Percentiles rank a stretch among this genome's conserved stretches.
phyloP scores from a whole-genome alignment of 2,888 invertebrate species.

The Ectobius pallidus region DNA sequence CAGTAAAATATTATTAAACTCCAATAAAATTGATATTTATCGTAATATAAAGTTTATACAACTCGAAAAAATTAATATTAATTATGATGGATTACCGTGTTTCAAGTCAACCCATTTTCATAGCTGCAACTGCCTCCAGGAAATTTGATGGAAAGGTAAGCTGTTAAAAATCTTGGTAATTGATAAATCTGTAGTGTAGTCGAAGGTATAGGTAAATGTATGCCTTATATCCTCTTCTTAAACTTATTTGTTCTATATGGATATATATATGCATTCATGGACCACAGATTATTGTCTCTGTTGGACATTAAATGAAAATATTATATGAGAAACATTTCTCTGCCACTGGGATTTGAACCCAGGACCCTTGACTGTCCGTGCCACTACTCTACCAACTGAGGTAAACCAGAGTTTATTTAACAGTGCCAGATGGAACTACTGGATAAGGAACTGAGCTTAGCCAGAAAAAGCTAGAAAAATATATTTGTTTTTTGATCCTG shows the following conservation, averaged over 20 bases:
- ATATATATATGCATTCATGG: neutral
- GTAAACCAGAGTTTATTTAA: too few relatives aligned
- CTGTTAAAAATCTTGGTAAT: neutral
- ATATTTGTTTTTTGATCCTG: too few relatives aligned
- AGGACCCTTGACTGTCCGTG: too few relatives aligned
- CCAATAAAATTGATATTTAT: neutral
- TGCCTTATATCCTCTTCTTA: neutral
- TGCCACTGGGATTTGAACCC: too few relatives aligned
- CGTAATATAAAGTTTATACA: neutral
- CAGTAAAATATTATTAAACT: too few relatives aligned
- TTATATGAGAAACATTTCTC: too few relatives aligned
- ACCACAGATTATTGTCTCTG: too few relatives aligned
- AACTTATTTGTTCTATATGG: neutral
- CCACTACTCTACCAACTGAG: too few relatives aligned
- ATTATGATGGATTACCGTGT: neutral
- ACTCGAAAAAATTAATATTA: too few relatives aligned
- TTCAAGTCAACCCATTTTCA: neutral
- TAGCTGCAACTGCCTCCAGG: conserved; percentile 2
- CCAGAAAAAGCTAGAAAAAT: too few relatives aligned
- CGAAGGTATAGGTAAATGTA: neutral
- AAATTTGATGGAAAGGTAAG: neutral
- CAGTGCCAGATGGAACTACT: neutral
- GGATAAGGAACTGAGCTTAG: neutral
- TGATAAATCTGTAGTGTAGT: neutral
- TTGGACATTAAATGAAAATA: too few relatives aligned